Evolutionary conservation across 2,888 invertebrate species (phyloP).

Genomic region (Hemithea aestivaria): DNA sequence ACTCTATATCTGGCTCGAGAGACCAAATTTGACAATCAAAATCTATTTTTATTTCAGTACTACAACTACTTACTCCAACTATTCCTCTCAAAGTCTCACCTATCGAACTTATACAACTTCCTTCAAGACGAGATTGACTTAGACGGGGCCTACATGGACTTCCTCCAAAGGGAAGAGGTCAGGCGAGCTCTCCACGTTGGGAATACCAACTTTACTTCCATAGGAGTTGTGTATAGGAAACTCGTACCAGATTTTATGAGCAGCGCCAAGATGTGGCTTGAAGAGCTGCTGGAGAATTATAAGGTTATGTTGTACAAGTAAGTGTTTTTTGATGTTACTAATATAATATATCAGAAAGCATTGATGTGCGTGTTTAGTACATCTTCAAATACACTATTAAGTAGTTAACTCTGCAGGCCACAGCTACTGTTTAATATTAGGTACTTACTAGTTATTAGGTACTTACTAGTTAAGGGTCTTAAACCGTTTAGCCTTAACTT

Average conservation of each 20-base stretch:
- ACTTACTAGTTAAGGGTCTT: no score
- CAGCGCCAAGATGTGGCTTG: constrained; percentile 78
- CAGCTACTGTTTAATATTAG: no score
- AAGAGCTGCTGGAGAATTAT: constrained; percentile 75
- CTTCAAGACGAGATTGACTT: constrained; percentile 59
- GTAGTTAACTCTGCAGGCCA: no score
- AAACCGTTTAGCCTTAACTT: no score
- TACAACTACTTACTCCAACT: constrained; percentile 69
- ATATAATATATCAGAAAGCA: no score
- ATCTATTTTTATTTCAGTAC: constrained; percentile 61
- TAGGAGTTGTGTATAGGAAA: constrained; percentile 70
- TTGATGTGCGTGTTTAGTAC: no score
- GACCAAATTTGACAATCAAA: no score
- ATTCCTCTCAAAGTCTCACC: constrained; percentile 63
- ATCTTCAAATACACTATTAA: no score
- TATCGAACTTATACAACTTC: constrained; percentile 73
- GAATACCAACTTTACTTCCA: constrained; percentile 68
- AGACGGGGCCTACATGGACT: constrained; percentile 63
- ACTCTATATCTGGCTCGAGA: neutral
- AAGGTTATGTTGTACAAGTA: constrained; percentile 81
- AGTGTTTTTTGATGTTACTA: constrained; percentile 28
- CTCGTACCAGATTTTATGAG: constrained; percentile 76
- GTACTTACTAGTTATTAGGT: no score
- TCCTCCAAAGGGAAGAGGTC: constrained; percentile 62
- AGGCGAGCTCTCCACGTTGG: constrained; percentile 76